Evolutionary conservation across 2,797 vertebrate genomes (phyloP).

Genomic region (Neosalanx taihuensis): DNA sequence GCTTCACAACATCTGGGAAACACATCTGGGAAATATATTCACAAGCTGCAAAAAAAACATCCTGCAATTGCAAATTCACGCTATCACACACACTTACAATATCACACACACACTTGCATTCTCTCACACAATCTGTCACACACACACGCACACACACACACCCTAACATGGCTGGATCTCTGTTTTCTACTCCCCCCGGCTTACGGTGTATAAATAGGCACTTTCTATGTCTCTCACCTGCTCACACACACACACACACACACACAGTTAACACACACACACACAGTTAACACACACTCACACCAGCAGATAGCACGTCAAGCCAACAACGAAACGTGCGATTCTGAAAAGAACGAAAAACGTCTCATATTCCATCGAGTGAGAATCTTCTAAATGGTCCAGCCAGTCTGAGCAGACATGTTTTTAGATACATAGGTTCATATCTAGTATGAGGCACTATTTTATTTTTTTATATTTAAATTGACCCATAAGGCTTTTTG

Average conservation of each 20-base stretch:
- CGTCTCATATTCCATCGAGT: too few species aligned
- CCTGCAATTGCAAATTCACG: conserved; percentile 16
- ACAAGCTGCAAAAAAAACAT: conserved; percentile 2
- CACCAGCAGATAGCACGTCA: conserved; percentile 4
- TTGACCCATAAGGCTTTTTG: neutral
- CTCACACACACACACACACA: conserved; percentile 7
- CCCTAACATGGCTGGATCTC: neutral
- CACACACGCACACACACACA: conserved; percentile 22
- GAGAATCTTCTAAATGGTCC: too few species aligned
- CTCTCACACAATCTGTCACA: neutral
- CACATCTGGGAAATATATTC: neutral
- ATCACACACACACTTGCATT: neutral
- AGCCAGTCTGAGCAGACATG: too few species aligned
- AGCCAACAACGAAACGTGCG: too few species aligned
- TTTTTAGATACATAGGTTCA: too few species aligned
- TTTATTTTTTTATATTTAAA: too few species aligned
- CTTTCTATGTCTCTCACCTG: neutral
- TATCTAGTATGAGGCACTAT: too few species aligned
- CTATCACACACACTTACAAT: neutral
- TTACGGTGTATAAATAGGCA: too few species aligned
- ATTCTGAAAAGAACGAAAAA: neutral
- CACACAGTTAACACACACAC: conserved; percentile 2
- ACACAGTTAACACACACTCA: conserved; percentile 12
- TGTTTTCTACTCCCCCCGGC: too few species aligned
- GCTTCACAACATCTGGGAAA: too few species aligned